Evolutionary conservation across 2,888 invertebrate genomes (phyloP).

Genomic region (Acanthosepion lycidas): DNA sequence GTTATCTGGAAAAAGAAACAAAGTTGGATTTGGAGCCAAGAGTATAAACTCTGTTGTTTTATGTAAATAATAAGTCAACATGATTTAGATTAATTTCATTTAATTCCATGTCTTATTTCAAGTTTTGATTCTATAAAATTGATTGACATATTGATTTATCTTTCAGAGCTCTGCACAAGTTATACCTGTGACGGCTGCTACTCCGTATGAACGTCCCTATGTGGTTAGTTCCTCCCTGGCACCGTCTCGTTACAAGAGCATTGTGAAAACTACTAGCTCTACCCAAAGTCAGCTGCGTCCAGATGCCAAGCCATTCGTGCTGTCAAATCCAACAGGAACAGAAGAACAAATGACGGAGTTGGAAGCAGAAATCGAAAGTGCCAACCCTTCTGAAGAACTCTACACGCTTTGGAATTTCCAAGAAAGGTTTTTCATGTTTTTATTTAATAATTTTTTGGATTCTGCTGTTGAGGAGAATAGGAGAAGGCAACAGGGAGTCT

Average conservation of each 20-base stretch:
- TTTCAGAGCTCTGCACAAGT: conserved; percentile 46
- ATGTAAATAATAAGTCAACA: no score
- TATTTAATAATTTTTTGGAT: no score
- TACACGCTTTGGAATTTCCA: conserved; percentile 55
- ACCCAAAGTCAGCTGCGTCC: conserved; percentile 52
- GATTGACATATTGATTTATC: background rate
- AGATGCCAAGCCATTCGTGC: conserved; percentile 49
- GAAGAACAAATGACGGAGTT: background rate
- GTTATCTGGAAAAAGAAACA: no score
- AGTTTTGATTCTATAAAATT: background rate
- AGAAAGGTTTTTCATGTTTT: conserved; percentile 24
- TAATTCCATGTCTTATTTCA: no score
- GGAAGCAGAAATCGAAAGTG: background rate
- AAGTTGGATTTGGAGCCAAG: no score
- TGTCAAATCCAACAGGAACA: background rate
- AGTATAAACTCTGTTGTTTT: no score
- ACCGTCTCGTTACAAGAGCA: conserved; percentile 49
- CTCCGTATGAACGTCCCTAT: conserved; percentile 62
- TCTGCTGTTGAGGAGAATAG: no score
- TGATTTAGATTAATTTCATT: no score
- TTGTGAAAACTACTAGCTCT: conserved; percentile 46
- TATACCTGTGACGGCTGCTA: conserved; percentile 68
- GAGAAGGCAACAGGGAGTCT: no score
- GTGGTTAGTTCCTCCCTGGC: conserved; percentile 63
- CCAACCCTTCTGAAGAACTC: conserved; percentile 51